A percentile compares a stretch with the other conserved stretches of the same genome.
Conservation (phyloP, 1,140 invertebrate genomes). For the Cydia amplana region DNA sequence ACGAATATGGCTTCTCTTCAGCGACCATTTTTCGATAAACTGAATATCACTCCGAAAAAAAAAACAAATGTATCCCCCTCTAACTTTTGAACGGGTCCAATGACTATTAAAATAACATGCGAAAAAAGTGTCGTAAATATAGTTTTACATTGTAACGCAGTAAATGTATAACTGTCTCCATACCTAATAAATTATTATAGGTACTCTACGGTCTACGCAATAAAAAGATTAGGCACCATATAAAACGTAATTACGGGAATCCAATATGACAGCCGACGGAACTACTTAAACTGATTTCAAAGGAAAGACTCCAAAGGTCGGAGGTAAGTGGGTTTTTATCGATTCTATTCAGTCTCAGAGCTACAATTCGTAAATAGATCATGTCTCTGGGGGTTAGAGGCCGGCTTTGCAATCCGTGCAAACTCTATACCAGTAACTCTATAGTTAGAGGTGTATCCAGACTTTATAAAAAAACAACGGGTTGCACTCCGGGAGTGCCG, state of each 20-base stretch:
- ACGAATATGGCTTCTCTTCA: too few relatives aligned
- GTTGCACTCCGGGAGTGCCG: too few relatives aligned
- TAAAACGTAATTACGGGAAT: background rate
- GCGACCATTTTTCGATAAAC: too few relatives aligned
- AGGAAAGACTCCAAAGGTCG: background rate
- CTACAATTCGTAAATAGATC: background rate
- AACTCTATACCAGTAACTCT: too few relatives aligned
- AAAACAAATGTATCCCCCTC: too few relatives aligned
- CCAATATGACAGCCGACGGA: slow-evolving; percentile 2
- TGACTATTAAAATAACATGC: too few relatives aligned
- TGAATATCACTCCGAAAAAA: too few relatives aligned
- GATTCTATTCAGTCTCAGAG: background rate
- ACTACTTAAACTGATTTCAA: background rate
- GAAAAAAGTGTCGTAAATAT: background rate
- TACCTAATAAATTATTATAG: background rate
- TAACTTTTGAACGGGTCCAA: too few relatives aligned
- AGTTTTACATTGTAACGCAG: background rate
- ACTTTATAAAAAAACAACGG: too few relatives aligned
- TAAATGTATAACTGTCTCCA: background rate
- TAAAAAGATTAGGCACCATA: background rate
- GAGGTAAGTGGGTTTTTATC: background rate
- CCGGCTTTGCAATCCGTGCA: too few relatives aligned
- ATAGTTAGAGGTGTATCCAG: background rate
- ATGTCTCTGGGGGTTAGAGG: background rate
- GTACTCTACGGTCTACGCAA: background rate